Base-by-base conservation (phyloP, 2,113 vertebrate genomes). In the Triplophysa rosa region DNA sequence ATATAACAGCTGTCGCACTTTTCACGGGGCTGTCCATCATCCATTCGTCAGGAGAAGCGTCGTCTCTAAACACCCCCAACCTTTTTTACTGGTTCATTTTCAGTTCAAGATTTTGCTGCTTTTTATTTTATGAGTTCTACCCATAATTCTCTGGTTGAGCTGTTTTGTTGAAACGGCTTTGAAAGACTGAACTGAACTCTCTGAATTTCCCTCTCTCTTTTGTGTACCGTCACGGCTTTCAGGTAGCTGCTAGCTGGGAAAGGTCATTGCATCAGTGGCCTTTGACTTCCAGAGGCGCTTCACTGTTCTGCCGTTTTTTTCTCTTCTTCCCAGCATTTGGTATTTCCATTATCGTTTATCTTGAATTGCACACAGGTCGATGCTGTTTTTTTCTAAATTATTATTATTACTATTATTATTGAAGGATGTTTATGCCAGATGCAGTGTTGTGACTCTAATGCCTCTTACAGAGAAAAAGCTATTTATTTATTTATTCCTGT, bases 401-500 rank as follows among this genome's bases (percentile, higher is more conserved):
- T 79, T 79, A 79, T 86, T 86, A 86, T 89, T 89, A 86, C 88
- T 85, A 91, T 62, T 92, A 87, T 91, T 71, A 59, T 69, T 90
- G 89, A 91, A 91, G 89, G 91, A 89, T 87, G 88, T 92, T 89
- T 72, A 86, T 91, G 88, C 87, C 89, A 90, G 87, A 90, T 82
- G 82, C 88, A 85, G 83, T 83, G 85, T 87, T 88, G 89, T 88
- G 86, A 87, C 89, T 85, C 84, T 86, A 90, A 92, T 90, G 91
- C 92, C 91, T 91, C 90, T 90, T 52, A 29, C 59, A 45, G 40
- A 75, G 91, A 90, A 90, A 89, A 54, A 61, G 90, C 88, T 93
- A 94, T 93, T 94, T 93, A 93, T 94, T 93, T 93, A 94, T 94
- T 94, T 92, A 92, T 93, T 92, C 75, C 89, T 91, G 86, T 88